Evolutionary conservation across 2,888 invertebrate species (phyloP).

Genomic region (Trichogramma evanescens): DNA sequence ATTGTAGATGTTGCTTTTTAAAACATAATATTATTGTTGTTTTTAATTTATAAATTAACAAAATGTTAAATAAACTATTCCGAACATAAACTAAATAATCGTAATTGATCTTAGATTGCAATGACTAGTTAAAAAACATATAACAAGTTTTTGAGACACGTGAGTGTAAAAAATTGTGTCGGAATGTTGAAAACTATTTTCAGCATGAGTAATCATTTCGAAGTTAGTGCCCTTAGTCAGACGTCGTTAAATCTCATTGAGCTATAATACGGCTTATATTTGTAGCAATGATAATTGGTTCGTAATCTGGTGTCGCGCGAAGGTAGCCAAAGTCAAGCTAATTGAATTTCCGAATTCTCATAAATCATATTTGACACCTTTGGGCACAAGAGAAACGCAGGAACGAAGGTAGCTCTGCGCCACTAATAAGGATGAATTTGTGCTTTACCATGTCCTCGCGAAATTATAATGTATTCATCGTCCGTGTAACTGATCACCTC

Average conservation of each 20-base stretch:
- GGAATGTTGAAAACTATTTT: conserved; percentile 3
- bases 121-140: too few relatives aligned
- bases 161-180: too few relatives aligned
- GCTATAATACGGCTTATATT: background rate
- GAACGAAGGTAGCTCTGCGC: conserved; percentile 19
- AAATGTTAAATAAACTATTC: too few relatives aligned
- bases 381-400: conserved; percentile 7
- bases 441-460: conserved; percentile 2
- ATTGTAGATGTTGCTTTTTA: too few relatives aligned
- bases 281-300: conserved; percentile 19
- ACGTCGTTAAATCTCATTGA: background rate
- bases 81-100: too few relatives aligned
- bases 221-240: too few relatives aligned
- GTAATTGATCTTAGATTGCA: too few relatives aligned
- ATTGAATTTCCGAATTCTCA: conserved; percentile 25
- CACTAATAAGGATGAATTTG: conserved; percentile 26
- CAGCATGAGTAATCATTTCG: conserved; percentile 1
- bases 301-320: conserved; percentile 18
- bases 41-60: too few relatives aligned
- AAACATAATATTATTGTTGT: too few relatives aligned
- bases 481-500: conserved; percentile 21
- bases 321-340: conserved; percentile 16
- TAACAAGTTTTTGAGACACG: too few relatives aligned
- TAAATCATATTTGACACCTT: conserved; percentile 24
- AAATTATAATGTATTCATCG: conserved; percentile 21